Conservation (phyloP, 1,140 invertebrate species). For the Cydia amplana region DNA sequence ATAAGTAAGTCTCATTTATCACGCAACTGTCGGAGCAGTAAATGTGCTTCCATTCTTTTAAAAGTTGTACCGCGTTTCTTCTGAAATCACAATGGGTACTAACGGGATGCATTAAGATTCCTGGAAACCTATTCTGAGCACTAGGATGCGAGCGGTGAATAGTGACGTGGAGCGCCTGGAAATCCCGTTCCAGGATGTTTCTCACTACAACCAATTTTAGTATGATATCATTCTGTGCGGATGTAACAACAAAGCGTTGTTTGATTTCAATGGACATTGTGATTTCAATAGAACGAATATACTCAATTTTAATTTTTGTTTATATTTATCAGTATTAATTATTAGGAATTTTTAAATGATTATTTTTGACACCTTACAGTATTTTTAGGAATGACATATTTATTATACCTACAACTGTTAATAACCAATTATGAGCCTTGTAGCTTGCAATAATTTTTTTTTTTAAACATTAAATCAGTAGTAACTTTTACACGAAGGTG, state of each 20-base stretch:
- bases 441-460: too few species aligned
- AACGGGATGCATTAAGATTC: constrained; percentile 13
- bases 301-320: too few species aligned
- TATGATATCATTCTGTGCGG: not conserved
- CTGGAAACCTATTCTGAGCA: constrained; percentile 1
- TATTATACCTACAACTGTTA: too few species aligned
- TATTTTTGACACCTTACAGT: too few species aligned
- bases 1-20: constrained; percentile 5
- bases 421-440: too few species aligned
- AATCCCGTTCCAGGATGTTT: constrained; percentile 10
- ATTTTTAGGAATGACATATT: too few species aligned
- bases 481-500: too few species aligned
- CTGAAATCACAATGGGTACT: constrained; percentile 9
- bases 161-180: constrained; percentile 1
- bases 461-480: too few species aligned
- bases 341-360: too few species aligned
- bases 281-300: not conserved
- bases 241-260: not conserved
- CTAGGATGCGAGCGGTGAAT: not conserved
- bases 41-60: constrained; percentile 6
- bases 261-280: not conserved
- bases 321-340: too few species aligned
- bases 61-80: not conserved
- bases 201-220: not conserved
- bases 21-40: constrained; percentile 1